Conservation (phyloP, 1,140 invertebrate genomes). For the Matsumurasca onukii region DNA sequence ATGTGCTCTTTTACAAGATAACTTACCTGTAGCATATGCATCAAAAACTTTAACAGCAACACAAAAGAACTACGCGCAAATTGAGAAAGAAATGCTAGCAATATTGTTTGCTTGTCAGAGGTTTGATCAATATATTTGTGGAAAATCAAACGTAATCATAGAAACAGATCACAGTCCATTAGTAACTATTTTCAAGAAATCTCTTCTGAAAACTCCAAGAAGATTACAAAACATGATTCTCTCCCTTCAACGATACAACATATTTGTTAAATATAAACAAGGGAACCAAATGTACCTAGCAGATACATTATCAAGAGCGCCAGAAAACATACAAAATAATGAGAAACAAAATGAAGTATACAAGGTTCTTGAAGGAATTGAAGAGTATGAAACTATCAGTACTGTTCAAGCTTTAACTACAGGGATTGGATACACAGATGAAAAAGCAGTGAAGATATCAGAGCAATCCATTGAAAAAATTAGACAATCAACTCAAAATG, state of each 20-base stretch:
- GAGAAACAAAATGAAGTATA: not conserved
- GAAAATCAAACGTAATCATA: not conserved
- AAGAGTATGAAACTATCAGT: not conserved
- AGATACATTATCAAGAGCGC: not conserved
- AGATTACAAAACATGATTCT: not conserved
- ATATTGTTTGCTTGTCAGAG: conserved; percentile 23
- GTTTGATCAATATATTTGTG: not conserved
- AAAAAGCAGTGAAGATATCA: not conserved
- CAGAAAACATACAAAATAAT: not conserved
- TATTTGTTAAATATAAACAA: not conserved
- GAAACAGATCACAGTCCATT: conserved; percentile 4
- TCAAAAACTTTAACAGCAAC: no score
- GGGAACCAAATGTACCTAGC: not conserved
- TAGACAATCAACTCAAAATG: not conserved
- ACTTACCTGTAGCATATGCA: no score
- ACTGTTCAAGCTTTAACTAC: not conserved
- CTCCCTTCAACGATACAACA: not conserved
- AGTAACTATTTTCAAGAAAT: conserved; percentile 8
- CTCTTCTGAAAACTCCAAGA: not conserved
- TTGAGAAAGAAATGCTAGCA: conserved; percentile 28
- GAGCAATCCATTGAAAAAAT: not conserved
- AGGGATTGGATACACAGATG: not conserved
- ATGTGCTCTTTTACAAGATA: no score
- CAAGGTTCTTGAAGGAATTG: not conserved
- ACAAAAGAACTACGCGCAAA: not conserved